Conservation (phyloP, 2,113 vertebrate species). For the Beaufortia kweichowensis region DNA sequence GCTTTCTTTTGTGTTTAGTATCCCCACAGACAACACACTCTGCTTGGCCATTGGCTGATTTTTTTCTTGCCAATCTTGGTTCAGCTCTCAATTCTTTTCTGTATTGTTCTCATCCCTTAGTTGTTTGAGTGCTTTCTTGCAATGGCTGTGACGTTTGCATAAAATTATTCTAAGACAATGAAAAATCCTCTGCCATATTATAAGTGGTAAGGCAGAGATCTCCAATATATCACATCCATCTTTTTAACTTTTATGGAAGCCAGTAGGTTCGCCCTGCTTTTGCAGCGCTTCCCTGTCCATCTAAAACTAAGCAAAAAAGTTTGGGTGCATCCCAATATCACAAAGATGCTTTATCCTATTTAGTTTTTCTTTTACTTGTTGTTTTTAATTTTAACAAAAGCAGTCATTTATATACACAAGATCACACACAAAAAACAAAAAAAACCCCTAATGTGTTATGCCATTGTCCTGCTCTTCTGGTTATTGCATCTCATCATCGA, state of each 20-base stretch:
- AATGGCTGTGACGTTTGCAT: slow-evolving; percentile 15
- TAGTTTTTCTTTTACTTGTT: too few relatives aligned
- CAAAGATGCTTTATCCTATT: too few relatives aligned
- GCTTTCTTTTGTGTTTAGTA: background rate
- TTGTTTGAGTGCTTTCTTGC: slow-evolving; percentile 27
- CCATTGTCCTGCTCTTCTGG: too few relatives aligned
- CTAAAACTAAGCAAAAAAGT: too few relatives aligned
- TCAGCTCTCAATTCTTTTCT: background rate
- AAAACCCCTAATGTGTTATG: too few relatives aligned
- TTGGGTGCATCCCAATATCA: too few relatives aligned
- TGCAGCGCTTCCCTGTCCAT: background rate
- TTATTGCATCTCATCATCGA: too few relatives aligned
- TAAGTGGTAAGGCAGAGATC: slow-evolving; percentile 15
- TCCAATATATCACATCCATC: slow-evolving; percentile 35
- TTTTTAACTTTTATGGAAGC: slow-evolving; percentile 42
- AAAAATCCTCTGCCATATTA: slow-evolving; percentile 21
- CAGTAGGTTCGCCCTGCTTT: slow-evolving; percentile 25
- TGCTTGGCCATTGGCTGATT: background rate
- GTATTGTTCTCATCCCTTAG: slow-evolving; percentile 7
- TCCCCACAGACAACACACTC: slow-evolving; percentile 35
- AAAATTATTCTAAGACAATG: slow-evolving; percentile 1
- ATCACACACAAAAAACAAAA: too few relatives aligned
- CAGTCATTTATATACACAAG: too few relatives aligned
- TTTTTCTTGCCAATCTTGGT: slow-evolving; percentile 12
- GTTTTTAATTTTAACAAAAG: too few relatives aligned